Evolutionary conservation across 2,888 invertebrate genomes (phyloP).

Genomic region (Tenthredo distinguenda): DNA sequence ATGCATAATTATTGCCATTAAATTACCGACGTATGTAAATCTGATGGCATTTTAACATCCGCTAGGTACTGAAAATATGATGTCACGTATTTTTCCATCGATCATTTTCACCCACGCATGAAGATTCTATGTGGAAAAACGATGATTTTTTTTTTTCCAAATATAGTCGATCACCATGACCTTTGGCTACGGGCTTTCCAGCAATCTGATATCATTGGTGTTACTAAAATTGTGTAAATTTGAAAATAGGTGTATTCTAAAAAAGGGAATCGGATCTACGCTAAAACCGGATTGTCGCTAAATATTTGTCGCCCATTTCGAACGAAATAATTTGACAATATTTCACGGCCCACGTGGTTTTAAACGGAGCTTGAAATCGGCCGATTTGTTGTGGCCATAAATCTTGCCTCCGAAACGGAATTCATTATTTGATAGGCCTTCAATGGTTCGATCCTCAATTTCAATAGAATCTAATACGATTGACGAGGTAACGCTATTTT

Average conservation of each 20-base stretch:
- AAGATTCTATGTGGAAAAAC: background rate
- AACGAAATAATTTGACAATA: conserved; percentile 7
- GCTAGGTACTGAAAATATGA: conserved; percentile 4
- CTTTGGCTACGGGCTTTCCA: background rate
- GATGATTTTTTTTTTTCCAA: too few relatives aligned
- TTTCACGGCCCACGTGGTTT: conserved; percentile 55
- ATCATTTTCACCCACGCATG: conserved; percentile 1
- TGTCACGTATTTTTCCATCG: conserved; percentile 29
- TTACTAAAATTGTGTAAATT: background rate
- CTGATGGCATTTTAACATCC: background rate
- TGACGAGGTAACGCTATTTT: background rate
- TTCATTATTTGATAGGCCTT: conserved; percentile 61
- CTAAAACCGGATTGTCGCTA: background rate
- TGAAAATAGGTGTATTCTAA: background rate
- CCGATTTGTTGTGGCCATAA: conserved; percentile 62
- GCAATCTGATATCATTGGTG: background rate
- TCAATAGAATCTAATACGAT: background rate
- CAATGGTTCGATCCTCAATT: conserved; percentile 19
- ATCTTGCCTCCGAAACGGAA: conserved; percentile 57
- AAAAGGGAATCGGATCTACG: background rate
- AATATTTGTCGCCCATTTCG: conserved; percentile 8
- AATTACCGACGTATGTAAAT: background rate
- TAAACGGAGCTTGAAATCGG: conserved; percentile 57
- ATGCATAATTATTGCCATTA: background rate
- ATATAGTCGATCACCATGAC: background rate